Evolutionary conservation across 2,113 vertebrate species (phyloP).

Genomic region (Aegotheles bennettii): DNA sequence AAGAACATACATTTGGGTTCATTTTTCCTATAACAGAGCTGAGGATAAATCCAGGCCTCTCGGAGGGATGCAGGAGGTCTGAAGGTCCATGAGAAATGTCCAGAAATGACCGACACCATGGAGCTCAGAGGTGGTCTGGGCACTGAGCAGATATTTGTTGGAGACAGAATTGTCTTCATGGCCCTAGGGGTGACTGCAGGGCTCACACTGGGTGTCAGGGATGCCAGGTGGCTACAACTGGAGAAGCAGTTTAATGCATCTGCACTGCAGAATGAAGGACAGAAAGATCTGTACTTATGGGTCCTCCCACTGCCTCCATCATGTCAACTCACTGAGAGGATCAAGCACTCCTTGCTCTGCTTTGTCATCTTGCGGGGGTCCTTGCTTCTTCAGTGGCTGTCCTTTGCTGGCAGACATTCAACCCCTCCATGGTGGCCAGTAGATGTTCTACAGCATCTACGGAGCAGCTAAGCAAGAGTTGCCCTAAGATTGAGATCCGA

Average conservation of each 20-base stretch:
- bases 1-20: background rate
- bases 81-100: background rate
- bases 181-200: background rate
- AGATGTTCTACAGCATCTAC: background rate
- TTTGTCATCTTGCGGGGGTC: background rate
- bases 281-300: background rate
- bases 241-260: background rate
- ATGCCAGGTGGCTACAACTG: background rate
- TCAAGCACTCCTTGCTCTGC: background rate
- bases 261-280: background rate
- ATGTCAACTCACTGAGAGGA: background rate
- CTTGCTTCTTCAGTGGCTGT: background rate
- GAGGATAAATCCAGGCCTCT: background rate
- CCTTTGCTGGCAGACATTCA: background rate
- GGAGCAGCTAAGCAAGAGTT: background rate
- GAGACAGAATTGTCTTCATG: background rate
- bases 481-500: background rate
- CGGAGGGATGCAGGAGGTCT: background rate
- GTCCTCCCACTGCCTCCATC: background rate
- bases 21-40: background rate
- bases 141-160: background rate
- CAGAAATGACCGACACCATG: background rate
- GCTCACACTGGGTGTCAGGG: background rate
- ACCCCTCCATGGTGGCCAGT: accelerated
- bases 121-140: background rate